phyloP scores from a whole-genome alignment of 2,797 vertebrate species.

The Numenius phaeopus region DNA sequence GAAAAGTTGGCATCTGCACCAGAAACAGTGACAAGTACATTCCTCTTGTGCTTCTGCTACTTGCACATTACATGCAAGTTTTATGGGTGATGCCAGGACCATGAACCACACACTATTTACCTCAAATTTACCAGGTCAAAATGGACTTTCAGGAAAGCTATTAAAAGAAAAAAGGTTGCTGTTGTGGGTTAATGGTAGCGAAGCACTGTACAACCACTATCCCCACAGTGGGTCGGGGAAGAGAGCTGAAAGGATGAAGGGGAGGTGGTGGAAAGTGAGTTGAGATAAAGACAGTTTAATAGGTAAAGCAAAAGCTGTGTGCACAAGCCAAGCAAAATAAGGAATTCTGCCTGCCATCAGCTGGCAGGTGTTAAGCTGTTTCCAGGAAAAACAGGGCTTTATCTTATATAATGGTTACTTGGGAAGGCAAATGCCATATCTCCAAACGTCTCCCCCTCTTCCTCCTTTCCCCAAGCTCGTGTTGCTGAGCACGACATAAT shows the following conservation, averaged over 20 bases:
- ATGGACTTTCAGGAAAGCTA: not conserved
- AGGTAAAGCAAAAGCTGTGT: not conserved
- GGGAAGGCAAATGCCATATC: accelerated
- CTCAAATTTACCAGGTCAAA: not conserved
- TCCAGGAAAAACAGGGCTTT: not conserved
- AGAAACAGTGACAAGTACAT: not conserved
- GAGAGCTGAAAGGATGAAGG: accelerated
- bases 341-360: not conserved
- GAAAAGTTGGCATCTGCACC: not conserved
- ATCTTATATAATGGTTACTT: accelerated
- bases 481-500: not conserved
- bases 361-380: not conserved
- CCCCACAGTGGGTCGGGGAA: not conserved
- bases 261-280: accelerated
- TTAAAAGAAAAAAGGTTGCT: not conserved
- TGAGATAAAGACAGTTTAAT: not conserved
- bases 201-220: not conserved
- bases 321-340: not conserved
- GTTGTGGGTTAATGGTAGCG: not conserved
- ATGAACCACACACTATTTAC: not conserved
- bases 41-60: not conserved
- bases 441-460: accelerated
- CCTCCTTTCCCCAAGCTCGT: not conserved
- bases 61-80: not conserved
- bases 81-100: too few species aligned